Evolutionary conservation across 2,797 vertebrate genomes (phyloP).

Genomic region (Danio kyathit): DNA sequence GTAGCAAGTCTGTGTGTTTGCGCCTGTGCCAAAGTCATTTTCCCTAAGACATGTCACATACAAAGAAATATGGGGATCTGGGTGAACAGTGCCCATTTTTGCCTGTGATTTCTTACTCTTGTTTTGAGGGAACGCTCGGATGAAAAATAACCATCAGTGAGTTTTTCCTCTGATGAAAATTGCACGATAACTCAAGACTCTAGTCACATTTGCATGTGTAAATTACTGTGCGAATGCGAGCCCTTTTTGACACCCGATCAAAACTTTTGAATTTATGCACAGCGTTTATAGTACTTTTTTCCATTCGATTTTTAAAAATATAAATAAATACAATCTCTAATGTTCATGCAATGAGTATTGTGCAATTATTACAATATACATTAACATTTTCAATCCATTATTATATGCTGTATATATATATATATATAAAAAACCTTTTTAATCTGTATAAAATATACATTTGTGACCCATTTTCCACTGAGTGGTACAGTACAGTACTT

Average conservation of each 20-base stretch:
- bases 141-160: background rate
- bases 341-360: too few species aligned
- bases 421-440: too few species aligned
- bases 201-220: background rate
- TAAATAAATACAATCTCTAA: too few species aligned
- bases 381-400: too few species aligned
- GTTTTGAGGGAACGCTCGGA: background rate
- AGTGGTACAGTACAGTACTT: too few species aligned
- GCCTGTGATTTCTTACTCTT: conserved; percentile 18
- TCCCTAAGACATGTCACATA: conserved; percentile 39
- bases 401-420: too few species aligned
- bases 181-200: background rate
- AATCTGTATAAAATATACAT: too few species aligned
- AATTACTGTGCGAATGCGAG: background rate
- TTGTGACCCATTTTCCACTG: too few species aligned
- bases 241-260: background rate
- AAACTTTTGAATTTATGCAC: too few species aligned
- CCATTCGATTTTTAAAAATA: too few species aligned
- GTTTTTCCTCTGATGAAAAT: background rate
- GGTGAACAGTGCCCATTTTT: conserved; percentile 19
- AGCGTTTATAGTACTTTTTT: too few species aligned
- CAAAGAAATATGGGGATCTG: conserved; percentile 31
- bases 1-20: conserved; percentile 48
- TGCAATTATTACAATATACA: too few species aligned
- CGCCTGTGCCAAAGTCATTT: conserved; percentile 44